Evolutionary conservation across 2,113 vertebrate genomes (phyloP).

Genomic region (Eudyptes chrysolophus): DNA sequence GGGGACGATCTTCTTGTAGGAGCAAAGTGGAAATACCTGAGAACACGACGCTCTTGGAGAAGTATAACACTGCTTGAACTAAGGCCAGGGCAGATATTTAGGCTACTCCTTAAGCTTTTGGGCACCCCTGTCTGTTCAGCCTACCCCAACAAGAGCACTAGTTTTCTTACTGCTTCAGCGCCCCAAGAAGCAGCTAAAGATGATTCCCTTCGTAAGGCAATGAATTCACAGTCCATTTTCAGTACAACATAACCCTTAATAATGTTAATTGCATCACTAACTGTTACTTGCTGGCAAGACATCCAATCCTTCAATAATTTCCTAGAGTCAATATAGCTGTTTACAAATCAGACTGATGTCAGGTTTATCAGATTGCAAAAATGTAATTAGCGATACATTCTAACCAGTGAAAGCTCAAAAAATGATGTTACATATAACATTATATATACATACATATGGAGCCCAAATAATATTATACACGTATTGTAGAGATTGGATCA

Average conservation of each 20-base stretch:
- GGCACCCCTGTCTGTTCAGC: not conserved
- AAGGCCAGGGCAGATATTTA: not conserved
- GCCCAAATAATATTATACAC: not conserved
- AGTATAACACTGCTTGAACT: not conserved
- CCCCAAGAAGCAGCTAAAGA: not conserved
- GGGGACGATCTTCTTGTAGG: not conserved
- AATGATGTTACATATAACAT: not conserved
- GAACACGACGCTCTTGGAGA: not conserved
- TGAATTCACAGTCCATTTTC: not conserved
- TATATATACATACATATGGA: not conserved
- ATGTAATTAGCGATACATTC: not conserved
- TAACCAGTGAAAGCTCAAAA: not conserved
- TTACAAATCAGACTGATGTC: not conserved
- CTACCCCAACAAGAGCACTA: not conserved
- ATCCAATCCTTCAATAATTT: not conserved
- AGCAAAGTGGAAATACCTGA: not conserved
- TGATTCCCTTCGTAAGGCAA: not conserved
- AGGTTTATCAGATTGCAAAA: not conserved
- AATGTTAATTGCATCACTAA: not conserved
- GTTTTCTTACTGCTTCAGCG: not conserved
- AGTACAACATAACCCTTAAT: not conserved
- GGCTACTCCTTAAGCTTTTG: not conserved
- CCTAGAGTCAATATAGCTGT: not conserved
- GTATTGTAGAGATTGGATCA: not conserved
- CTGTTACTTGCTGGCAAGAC: not conserved